A percentile compares a stretch with the other conserved stretches of the same genome.
Conservation (phyloP, 2,797 vertebrate species). For the Champsocephalus esox region DNA sequence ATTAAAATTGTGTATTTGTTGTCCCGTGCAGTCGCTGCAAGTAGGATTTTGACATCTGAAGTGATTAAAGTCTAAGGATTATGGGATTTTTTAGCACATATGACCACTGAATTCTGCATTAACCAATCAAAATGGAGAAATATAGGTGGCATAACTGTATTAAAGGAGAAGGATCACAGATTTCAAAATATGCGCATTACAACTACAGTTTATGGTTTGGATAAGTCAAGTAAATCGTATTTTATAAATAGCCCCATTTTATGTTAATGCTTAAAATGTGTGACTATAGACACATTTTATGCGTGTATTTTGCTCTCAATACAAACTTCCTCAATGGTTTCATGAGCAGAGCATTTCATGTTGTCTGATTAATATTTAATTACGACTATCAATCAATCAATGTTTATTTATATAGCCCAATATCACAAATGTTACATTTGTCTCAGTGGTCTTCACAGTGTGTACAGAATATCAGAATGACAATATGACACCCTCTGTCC, state of each 20-base stretch:
- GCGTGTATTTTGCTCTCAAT: background rate
- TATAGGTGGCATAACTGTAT: constrained; percentile 13
- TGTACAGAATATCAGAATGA: too few relatives aligned
- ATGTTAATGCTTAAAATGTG: background rate
- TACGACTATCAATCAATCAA: too few relatives aligned
- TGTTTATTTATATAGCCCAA: too few relatives aligned
- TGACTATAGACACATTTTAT: background rate
- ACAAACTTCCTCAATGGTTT: too few relatives aligned
- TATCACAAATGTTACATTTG: too few relatives aligned
- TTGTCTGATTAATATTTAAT: too few relatives aligned
- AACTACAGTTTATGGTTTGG: constrained; percentile 2
- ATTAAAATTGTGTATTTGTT: background rate
- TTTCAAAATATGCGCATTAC: constrained; percentile 11
- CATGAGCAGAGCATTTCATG: background rate
- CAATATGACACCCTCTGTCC: too few relatives aligned
- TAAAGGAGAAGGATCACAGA: constrained; percentile 11
- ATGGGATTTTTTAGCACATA: constrained; percentile 20
- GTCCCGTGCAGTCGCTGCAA: background rate
- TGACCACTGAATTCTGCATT: constrained; percentile 2
- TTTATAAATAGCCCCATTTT: background rate
- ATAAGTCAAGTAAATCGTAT: background rate
- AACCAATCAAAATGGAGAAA: constrained; percentile 31
- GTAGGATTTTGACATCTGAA: constrained; percentile 18
- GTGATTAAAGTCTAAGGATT: constrained; percentile 45
- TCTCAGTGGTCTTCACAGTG: too few relatives aligned